Percentiles rank a stretch among this genome's conserved stretches.
Evolutionary conservation across 2,797 vertebrate genomes (phyloP).

Genomic region (Sebastes trivittatus): DNA sequence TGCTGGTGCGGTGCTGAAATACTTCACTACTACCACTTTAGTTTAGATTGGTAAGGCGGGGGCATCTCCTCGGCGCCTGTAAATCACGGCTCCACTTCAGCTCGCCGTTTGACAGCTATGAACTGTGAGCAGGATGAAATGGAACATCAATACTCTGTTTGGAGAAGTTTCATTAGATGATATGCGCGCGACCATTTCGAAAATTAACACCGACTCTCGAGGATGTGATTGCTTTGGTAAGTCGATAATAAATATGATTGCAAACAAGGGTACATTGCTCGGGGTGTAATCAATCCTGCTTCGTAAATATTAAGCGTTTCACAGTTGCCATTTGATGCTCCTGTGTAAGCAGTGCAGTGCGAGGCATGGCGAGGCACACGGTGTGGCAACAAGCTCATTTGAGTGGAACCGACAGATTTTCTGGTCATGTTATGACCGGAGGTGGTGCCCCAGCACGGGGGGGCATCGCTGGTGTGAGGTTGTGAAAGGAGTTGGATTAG

Average conservation of each 20-base stretch:
- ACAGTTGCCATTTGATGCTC: slow-evolving; percentile 1
- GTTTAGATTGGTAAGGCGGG: not conserved
- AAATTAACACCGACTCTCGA: not conserved
- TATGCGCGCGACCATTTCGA: not conserved
- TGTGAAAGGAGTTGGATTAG: not conserved
- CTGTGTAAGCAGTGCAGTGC: too few relatives aligned
- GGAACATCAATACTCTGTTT: slow-evolving; percentile 18
- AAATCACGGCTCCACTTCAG: slow-evolving; percentile 3
- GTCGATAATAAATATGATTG: slow-evolving; percentile 27
- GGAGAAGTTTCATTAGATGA: slow-evolving; percentile 27
- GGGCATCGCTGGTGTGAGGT: not conserved
- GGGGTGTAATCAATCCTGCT: not conserved
- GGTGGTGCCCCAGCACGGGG: not conserved
- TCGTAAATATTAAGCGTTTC: not conserved
- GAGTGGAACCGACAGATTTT: slow-evolving; percentile 17
- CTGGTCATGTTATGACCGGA: not conserved
- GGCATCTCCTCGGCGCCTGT: not conserved
- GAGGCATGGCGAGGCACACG: too few relatives aligned
- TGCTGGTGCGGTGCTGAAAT: not conserved
- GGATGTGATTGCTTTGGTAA: not conserved
- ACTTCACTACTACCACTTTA: not conserved
- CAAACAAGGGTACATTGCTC: not conserved
- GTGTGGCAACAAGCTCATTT: not conserved
- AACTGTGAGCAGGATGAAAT: slow-evolving; percentile 1
- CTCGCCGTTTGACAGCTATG: not conserved